Conservation (phyloP, 2,797 vertebrate genomes). For the Urophycis tenuis region DNA sequence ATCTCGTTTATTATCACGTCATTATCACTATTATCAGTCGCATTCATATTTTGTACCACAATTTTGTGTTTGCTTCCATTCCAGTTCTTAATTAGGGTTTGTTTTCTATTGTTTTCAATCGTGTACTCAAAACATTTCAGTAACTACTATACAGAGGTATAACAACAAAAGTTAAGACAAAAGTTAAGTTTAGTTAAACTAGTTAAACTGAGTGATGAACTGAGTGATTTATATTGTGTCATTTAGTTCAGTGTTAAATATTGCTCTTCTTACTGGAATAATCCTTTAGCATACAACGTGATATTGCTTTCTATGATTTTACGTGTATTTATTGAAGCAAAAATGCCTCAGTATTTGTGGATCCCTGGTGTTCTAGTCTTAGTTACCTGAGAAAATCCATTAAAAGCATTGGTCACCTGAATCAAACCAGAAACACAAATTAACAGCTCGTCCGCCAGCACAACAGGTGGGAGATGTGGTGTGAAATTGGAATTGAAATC, state of each 20-base stretch:
- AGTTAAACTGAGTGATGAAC: no score
- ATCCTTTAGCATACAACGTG: not conserved
- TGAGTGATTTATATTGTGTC: not conserved
- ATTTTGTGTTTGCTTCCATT: not conserved
- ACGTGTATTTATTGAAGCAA: not conserved
- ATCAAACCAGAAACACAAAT: conserved; percentile 59
- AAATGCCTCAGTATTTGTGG: not conserved
- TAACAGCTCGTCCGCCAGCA: conserved; percentile 37
- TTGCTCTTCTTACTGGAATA: not conserved
- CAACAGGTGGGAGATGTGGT: conserved; percentile 15
- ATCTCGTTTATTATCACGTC: no score
- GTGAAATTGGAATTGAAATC: conserved; percentile 19
- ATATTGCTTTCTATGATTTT: not conserved
- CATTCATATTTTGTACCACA: no score
- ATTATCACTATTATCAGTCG: no score
- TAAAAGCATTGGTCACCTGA: conserved; percentile 78
- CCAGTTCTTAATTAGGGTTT: not conserved
- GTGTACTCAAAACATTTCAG: no score
- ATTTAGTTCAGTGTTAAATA: not conserved
- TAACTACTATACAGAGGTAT: no score
- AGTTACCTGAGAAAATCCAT: conserved; percentile 84
- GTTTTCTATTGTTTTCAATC: not conserved
- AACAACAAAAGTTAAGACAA: no score
- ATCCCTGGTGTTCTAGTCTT: not conserved
- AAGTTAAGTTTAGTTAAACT: no score